Evolutionary conservation across 2,113 vertebrate genomes (phyloP), one percentile per base, ranked within the genome.

Genomic region (Nothoprocta perdicaria): DNA sequence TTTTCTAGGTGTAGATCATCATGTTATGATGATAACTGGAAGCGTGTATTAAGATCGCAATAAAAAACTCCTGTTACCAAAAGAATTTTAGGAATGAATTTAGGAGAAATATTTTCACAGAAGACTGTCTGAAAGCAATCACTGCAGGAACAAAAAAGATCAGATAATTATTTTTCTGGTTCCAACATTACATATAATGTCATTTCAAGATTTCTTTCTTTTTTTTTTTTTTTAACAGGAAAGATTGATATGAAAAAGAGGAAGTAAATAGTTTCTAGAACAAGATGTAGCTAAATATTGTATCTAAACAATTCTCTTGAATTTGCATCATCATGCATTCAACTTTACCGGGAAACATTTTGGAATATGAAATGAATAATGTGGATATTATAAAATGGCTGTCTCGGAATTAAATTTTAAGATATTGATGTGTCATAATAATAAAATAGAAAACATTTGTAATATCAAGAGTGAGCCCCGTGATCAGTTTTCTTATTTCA

Each of bases 351-450:
- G 48, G 35, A 14, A 94, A 75, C 23, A 50, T 91, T 93, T 86
- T 89, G 65, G 73, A 65, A 75, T 92, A 78, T 13, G 45, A 91
- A 69, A 78, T 33, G 84, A 84, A 85, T 83, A 83, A 95, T n/a
- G 48, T 77, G 61, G 65, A 40, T 92, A 86, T 86, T 94, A 93
- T 95, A 91, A 96, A 96, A 85, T 72, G 61, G 61, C 57, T 94
- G 87, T 92, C 76, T 75, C 41, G 33, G 21, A 89, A 94, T 92
- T 92, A 79, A 68, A 91, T 91, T 89, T 74, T 78, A 66, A 8
- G 45, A 85, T 87, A 92, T 68, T 91, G 52, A 86, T 88, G 69
- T 89, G 79, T 89, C 79, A 72, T 88, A 71, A 87, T 87, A 95
- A 91, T 87, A 85, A 93, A 91, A 69, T 61, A 91, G 61, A 92